phyloP scores from a whole-genome alignment of 1,140 invertebrate species.

The Pogonomyrmex barbatus region DNA sequence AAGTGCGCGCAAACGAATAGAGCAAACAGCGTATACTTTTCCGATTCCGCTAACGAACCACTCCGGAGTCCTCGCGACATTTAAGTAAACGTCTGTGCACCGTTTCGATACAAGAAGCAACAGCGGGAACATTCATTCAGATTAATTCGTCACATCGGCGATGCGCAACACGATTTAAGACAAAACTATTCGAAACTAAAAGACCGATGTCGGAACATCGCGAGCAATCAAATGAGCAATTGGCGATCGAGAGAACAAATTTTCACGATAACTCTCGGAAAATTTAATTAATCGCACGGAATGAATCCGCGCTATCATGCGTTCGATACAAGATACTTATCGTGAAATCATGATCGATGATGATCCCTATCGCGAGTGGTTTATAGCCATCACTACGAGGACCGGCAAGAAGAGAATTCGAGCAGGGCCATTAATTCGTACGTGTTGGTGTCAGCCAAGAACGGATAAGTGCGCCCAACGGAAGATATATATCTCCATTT shows the following conservation, averaged over 20 bases:
- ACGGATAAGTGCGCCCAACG: constrained; percentile 84
- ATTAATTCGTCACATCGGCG: background rate
- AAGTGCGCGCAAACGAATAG: constrained; percentile 35
- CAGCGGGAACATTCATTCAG: background rate
- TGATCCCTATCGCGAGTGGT: constrained; percentile 72
- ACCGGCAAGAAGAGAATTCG: constrained; percentile 71
- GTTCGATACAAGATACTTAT: constrained; percentile 2
- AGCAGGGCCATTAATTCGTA: constrained; percentile 84
- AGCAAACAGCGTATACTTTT: constrained; percentile 40
- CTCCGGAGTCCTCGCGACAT: background rate
- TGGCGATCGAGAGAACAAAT: background rate
- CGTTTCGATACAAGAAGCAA: background rate
- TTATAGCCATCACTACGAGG: constrained; percentile 77
- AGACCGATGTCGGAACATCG: background rate
- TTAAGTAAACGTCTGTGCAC: background rate
- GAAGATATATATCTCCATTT: constrained; percentile 85
- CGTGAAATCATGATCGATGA: constrained; percentile 73
- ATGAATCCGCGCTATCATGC: background rate
- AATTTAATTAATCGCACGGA: constrained; percentile 1
- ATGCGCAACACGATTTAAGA: background rate
- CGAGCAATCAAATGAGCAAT: background rate
- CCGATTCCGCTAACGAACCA: constrained; percentile 46
- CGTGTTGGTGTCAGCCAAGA: constrained; percentile 84
- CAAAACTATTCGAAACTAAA: background rate
- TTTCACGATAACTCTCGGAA: background rate